Conservation (phyloP, 2,113 vertebrate species). For the Atractosteus spatula region DNA sequence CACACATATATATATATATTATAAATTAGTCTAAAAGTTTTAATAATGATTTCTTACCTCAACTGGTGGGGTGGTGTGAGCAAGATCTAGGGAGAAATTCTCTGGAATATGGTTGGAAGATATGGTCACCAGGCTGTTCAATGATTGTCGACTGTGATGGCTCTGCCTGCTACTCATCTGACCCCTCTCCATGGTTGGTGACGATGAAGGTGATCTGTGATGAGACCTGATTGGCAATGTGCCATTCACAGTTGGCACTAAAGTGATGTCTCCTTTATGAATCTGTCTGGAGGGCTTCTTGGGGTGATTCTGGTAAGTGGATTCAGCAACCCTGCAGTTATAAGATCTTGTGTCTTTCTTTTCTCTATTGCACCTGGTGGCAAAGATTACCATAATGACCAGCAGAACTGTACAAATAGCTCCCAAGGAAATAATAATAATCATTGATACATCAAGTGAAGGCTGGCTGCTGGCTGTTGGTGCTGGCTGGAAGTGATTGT, state of each 20-base stretch:
- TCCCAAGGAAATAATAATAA: conserved; percentile 90
- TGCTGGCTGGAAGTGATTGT: conserved; percentile 70
- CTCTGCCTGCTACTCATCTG: conserved; percentile 87
- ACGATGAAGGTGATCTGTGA: conserved; percentile 82
- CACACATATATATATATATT: too few relatives aligned
- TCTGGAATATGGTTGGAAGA: conserved; percentile 92
- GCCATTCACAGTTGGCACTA: conserved; percentile 88
- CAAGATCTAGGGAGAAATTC: conserved; percentile 89
- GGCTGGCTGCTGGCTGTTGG: conserved; percentile 73
- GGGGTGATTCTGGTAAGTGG: conserved; percentile 93
- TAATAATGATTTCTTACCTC: conserved; percentile 76
- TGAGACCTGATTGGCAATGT: conserved; percentile 88
- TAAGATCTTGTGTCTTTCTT: conserved; percentile 94
- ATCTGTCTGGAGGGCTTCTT: conserved; percentile 94
- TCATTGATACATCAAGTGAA: conserved; percentile 83
- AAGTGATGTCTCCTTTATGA: conserved; percentile 93
- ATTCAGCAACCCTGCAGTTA: conserved; percentile 91
- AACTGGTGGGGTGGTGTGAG: conserved; percentile 88
- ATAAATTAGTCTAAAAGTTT: too few relatives aligned
- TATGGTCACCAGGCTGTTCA: conserved; percentile 96
- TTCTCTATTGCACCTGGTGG: conserved; percentile 85
- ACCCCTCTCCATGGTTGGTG: conserved; percentile 83
- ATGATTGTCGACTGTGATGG: conserved; percentile 91
- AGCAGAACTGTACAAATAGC: conserved; percentile 86
- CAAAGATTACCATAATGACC: conserved; percentile 92